Conservation (phyloP, 2,113 vertebrate species). For the Psittacula cyanocephala region DNA sequence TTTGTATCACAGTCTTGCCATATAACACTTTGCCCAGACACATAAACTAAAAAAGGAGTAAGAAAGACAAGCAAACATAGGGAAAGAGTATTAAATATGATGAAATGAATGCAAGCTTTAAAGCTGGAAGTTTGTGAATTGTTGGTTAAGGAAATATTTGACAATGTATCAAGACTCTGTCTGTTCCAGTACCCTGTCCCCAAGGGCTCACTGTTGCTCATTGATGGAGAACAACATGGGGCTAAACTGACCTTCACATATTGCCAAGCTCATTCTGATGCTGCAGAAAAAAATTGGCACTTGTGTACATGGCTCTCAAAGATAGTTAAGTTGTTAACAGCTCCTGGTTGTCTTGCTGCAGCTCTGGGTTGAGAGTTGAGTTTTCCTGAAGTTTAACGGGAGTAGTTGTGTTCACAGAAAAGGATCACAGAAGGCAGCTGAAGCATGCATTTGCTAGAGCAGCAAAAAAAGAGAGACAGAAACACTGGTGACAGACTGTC, state of each 20-base stretch:
- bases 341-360: neutral
- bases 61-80: neutral
- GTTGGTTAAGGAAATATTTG: neutral
- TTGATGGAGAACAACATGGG: neutral
- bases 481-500: neutral
- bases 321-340: neutral
- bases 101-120: neutral
- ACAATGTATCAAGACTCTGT: neutral
- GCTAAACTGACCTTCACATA: neutral
- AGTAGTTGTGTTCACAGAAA: neutral
- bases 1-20: neutral
- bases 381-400: neutral
- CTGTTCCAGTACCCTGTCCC: neutral
- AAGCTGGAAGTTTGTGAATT: neutral
- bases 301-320: neutral
- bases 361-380: neutral
- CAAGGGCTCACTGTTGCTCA: neutral
- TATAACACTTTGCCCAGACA: neutral
- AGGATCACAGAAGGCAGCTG: neutral
- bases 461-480: neutral
- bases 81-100: neutral
- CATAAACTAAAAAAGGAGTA: neutral
- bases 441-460: neutral
- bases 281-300: neutral
- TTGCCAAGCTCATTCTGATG: neutral